These are phyloP conservation scores for Anolis carolinensis DNA, from an alignment of 2,113 vertebrate genomes.

Conservation along the genomic window DNA sequence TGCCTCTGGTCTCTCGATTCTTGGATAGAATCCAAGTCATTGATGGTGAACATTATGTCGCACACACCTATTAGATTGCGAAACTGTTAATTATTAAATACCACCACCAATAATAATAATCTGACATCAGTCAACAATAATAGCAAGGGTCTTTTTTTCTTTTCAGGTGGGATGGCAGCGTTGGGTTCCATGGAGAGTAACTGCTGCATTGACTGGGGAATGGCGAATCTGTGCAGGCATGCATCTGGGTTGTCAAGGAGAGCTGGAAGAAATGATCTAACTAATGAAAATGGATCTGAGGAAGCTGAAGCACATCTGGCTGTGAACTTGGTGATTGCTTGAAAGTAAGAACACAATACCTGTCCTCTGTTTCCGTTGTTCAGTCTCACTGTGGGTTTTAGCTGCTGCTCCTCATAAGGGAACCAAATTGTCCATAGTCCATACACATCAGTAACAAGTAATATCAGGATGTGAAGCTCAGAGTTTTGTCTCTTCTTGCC, in stretches of 20 bases:
- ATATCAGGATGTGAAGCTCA: background rate
- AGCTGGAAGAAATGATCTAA: rapidly evolving
- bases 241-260: background rate
- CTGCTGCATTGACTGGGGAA: rapidly evolving
- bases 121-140: no score
- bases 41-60: no score
- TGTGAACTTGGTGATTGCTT: background rate
- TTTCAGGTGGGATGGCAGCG: constrained; percentile 7
- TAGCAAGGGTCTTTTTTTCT: background rate
- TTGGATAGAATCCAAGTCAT: no score
- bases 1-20: no score
- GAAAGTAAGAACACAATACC: background rate
- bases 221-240: background rate
- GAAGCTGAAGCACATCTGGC: background rate
- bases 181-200: rapidly evolving
- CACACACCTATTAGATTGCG: no score
- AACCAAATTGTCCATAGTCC: no score
- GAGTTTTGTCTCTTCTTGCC: background rate
- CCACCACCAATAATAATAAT: no score
- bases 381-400: background rate
- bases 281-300: background rate
- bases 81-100: no score
- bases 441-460: background rate
- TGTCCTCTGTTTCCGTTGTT: background rate
- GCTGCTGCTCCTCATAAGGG: background rate